Percentiles rank a stretch among this genome's conserved stretches.
phyloP scores from a whole-genome alignment of 2,888 invertebrate species.

The Stenichneumon culpator region DNA sequence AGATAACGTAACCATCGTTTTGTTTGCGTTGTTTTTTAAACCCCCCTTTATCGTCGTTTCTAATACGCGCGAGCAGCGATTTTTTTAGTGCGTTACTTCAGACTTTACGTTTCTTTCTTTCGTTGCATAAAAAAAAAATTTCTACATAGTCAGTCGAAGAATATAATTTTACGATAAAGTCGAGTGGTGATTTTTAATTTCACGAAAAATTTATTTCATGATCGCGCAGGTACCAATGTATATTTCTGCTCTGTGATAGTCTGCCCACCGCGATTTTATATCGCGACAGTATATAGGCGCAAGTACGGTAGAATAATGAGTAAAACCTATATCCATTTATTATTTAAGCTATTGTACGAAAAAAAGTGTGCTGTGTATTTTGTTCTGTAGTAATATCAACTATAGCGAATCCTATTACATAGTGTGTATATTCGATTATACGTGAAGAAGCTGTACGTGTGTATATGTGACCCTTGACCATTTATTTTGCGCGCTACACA shows the following conservation, averaged over 20 bases:
- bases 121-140: slow-evolving; percentile 47
- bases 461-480: slow-evolving; percentile 73
- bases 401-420: slow-evolving; percentile 76
- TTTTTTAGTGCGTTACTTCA: slow-evolving; percentile 69
- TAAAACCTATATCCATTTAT: slow-evolving; percentile 77
- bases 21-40: slow-evolving; percentile 59
- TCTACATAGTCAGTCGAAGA: slow-evolving; percentile 44
- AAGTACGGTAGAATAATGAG: slow-evolving; percentile 60
- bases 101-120: slow-evolving; percentile 57
- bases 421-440: slow-evolving; percentile 75
- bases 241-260: slow-evolving; percentile 72
- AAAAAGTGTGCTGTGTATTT: slow-evolving; percentile 70
- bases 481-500: slow-evolving; percentile 71
- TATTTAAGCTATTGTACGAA: slow-evolving; percentile 79
- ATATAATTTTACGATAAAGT: slow-evolving; percentile 57
- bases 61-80: slow-evolving; percentile 78
- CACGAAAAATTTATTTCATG: slow-evolving; percentile 50
- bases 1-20: slow-evolving; percentile 80
- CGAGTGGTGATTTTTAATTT: slow-evolving; percentile 1
- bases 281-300: slow-evolving; percentile 44
- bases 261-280: slow-evolving; percentile 61
- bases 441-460: slow-evolving; percentile 72
- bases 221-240: slow-evolving; percentile 73
- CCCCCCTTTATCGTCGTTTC: slow-evolving; percentile 66
- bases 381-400: slow-evolving; percentile 70